Evolutionary conservation across 2,888 invertebrate species (phyloP), one percentile per base, ranked within the genome.

Genomic region (Nycteola revayana): DNA sequence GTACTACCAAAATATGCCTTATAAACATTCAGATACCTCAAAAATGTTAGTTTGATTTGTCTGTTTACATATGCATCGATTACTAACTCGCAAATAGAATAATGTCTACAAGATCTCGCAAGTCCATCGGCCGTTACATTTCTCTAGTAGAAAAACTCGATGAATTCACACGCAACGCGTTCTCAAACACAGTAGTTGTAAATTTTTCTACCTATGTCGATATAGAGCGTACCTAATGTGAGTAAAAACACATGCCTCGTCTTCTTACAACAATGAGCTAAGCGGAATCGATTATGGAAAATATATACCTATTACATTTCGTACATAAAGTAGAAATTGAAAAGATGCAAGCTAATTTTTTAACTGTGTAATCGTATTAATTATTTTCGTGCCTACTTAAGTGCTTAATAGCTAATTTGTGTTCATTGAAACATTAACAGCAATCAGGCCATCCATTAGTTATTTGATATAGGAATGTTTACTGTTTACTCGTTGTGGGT

Each of bases 401-500:
- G n/a, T n/a, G n/a, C n/a, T n/a, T n/a, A n/a, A n/a, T n/a, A n/a
- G n/a, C n/a, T n/a, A n/a, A n/a, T n/a, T n/a, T n/a, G n/a, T n/a
- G n/a, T n/a, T n/a, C 48, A 46, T 32, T 35, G 36, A 25, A 28
- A 37, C 43, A 28, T 27, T 22, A n/a, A 32, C 26, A 32, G 48
- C 63, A 63, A 65, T 65, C 58, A 60, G 42, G 42, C 40, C 27
- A 46, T 52, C 65, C 60, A 69, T 69, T 68, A 67, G 68, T 42
- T 66, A 68, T 55, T 29, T 37, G 62, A 67, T 67, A 67, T 44
- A 49, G 36, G 33, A 49, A 42, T 51, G 39, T 52, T 56, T 40
- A 45, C 40, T 32, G 34, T 45, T 43, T 37, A 42, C 54, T 52
- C 50, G 45, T 52, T 36, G 23, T 7, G 14, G 14, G 14, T 5